Evolutionary conservation across 2,113 vertebrate species (phyloP).

Genomic region (Colossoma macropomum): DNA sequence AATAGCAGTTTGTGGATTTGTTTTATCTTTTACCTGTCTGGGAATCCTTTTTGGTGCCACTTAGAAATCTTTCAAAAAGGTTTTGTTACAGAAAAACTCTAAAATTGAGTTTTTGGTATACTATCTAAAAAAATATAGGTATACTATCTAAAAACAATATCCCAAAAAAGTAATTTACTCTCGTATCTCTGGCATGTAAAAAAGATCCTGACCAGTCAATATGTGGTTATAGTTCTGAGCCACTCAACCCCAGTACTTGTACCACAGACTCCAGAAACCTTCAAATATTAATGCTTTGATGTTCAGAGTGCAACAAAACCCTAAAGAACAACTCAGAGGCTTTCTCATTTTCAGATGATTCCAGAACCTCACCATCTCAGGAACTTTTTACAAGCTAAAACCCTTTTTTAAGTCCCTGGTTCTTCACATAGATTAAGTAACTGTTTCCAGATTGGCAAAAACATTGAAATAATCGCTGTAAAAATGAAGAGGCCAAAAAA

Average conservation of each 20-base stretch:
- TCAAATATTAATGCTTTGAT: neutral
- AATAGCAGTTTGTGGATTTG: no score
- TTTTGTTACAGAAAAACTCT: no score
- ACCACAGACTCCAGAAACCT: neutral
- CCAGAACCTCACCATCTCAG: neutral
- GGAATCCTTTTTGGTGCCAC: no score
- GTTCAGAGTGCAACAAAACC: neutral
- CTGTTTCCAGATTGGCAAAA: neutral
- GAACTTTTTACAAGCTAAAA: neutral
- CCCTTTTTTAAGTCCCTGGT: neutral
- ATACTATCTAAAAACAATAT: neutral
- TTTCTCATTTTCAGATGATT: neutral
- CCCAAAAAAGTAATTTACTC: neutral
- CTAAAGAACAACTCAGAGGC: neutral
- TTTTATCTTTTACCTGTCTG: no score
- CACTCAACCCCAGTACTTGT: slow-evolving; percentile 16
- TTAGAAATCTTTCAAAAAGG: no score
- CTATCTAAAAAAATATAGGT: neutral
- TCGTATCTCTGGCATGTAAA: neutral
- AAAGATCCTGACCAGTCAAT: neutral
- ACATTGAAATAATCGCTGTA: no score
- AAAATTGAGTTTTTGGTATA: no score
- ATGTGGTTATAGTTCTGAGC: slow-evolving; percentile 10
- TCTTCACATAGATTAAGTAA: neutral
- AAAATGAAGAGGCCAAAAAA: no score